Evolutionary conservation across 2,113 vertebrate genomes (phyloP), one percentile per base, ranked within the genome.

Genomic region (Hoplias malabaricus): DNA sequence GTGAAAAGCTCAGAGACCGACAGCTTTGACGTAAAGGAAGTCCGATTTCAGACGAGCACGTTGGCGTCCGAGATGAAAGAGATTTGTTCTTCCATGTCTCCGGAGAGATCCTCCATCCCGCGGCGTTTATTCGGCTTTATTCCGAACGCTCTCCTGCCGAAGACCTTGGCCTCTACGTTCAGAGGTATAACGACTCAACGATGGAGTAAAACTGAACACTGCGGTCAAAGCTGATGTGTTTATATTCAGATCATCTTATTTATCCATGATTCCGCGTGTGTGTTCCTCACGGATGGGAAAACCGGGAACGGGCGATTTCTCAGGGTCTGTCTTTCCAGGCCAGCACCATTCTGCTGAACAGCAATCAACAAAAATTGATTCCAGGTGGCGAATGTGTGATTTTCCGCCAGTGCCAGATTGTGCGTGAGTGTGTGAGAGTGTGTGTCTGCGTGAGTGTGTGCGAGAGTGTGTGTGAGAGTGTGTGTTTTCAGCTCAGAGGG

Each of bases 1-100:
- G 21, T 63, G 19, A n/a, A n/a, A n/a, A 34, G 21, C 59, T 36
- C 33, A 12, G 21, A 36, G 59, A 19, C 21, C 67, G 38, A 66
- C 77, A 73, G 69, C 53, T 65, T 36, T 10, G 16, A 19, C 46
- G 43, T 70, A 70, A 62, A 31, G 48, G n/a, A 43, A 72, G 23
- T 31, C 69, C 43, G 53, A 56, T 72, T 12, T 53, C 62, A 72
- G 54, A 43, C 38, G 25, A 33, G 29, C 38, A 33, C 34, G 72
- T 56, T 19, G 48, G 38, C 27, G 25, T 29, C 42, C 27, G 1
- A 76, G 56, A 76, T 71, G 69, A 72, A 65, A 70, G 62, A 71
- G 46, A 36, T 65, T 56, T 56, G n/a, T n/a, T n/a, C n/a, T n/a
- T n/a, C n/a, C n/a, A n/a, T 36, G 1, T 73, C 78, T 80, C 53